Evolutionary conservation across 2,888 invertebrate species (phyloP).

Genomic region (Erynnis tages): DNA sequence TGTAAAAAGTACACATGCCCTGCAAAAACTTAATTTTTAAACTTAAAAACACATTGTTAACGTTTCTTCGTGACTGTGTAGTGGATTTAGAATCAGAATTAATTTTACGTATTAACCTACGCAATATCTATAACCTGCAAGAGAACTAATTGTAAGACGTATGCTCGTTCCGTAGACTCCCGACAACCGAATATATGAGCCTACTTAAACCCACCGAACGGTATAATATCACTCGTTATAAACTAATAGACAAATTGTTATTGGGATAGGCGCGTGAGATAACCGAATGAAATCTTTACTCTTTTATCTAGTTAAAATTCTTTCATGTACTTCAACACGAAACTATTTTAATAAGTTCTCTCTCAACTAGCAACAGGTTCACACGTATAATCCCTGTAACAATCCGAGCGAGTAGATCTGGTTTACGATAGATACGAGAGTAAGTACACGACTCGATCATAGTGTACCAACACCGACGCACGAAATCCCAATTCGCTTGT

Average conservation of each 20-base stretch:
- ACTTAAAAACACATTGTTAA: too few relatives aligned
- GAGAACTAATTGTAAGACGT: not conserved
- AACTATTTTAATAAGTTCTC: conserved; percentile 64
- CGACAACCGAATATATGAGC: conserved; percentile 5
- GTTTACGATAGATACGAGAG: conserved; percentile 62
- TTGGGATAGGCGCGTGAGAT: conserved; percentile 24
- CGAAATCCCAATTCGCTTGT: conserved; percentile 77
- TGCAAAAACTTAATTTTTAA: too few relatives aligned
- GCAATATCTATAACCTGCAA: conserved; percentile 13
- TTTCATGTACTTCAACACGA: conserved; percentile 30
- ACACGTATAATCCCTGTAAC: conserved; percentile 70
- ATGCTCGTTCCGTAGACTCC: not conserved
- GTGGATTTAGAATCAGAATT: conserved; percentile 49
- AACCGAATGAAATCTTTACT: conserved; percentile 32
- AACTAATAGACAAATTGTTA: conserved; percentile 24
- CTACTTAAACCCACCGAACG: conserved; percentile 15
- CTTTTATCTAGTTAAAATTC: conserved; percentile 27
- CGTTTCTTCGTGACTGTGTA: conserved; percentile 46
- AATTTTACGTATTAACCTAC: conserved; percentile 43
- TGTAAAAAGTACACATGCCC: conserved; percentile 7
- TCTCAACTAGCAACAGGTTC: conserved; percentile 48
- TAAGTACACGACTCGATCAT: conserved; percentile 57
- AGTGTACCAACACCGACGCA: conserved; percentile 60
- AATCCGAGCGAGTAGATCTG: conserved; percentile 69
- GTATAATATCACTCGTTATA: conserved; percentile 12